Conservation (phyloP, 2,888 invertebrate genomes). For the Leptinotarsa juncta region DNA sequence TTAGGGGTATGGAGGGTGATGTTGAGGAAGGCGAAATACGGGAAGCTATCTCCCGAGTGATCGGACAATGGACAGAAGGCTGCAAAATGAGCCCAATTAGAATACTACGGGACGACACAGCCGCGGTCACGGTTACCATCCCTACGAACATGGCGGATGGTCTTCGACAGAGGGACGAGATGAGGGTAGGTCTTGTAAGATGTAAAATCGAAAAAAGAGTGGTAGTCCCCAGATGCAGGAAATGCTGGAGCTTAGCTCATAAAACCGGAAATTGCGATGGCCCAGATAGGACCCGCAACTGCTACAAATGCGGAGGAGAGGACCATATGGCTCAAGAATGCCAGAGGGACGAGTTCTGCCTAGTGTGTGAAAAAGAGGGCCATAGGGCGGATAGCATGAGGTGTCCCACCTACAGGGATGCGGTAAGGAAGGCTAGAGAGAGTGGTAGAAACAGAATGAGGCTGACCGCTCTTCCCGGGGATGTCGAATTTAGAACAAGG, state of each 20-base stretch:
- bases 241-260: constrained; percentile 32
- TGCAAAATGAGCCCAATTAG: not conserved
- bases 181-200: constrained; percentile 27
- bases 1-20: not conserved
- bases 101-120: not conserved
- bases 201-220: constrained; percentile 25
- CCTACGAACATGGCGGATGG: not conserved
- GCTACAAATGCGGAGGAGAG: constrained; percentile 29
- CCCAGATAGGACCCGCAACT: constrained; percentile 25
- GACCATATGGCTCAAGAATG: constrained; percentile 26
- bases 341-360: not conserved
- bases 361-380: not conserved
- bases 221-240: constrained; percentile 19
- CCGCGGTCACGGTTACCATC: not conserved
- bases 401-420: not conserved
- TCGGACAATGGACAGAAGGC: not conserved
- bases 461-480: not conserved
- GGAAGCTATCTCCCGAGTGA: not conserved
- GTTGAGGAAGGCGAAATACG: not conserved
- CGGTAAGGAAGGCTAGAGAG: not conserved
- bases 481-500: not conserved
- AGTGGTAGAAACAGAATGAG: not conserved
- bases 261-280: constrained; percentile 16
- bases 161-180: not conserved
- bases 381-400: not conserved